Conservation (phyloP, 2,888 invertebrate species). For the Plebejus argus region DNA sequence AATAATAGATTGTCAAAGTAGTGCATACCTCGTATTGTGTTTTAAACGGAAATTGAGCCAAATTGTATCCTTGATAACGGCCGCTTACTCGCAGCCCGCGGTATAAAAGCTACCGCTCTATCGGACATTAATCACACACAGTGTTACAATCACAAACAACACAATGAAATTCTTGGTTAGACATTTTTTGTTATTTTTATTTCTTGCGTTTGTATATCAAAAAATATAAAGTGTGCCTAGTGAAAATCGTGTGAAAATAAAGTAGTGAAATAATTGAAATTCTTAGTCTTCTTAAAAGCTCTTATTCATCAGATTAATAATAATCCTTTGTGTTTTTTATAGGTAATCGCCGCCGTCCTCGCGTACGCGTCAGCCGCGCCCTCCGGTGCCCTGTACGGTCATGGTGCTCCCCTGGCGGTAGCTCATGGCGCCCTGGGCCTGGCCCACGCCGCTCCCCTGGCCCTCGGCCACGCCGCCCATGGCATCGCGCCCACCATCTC, state of each 20-base stretch:
- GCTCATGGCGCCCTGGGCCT: slow-evolving; percentile 44
- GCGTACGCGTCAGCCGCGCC: slow-evolving; percentile 71
- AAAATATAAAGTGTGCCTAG: background rate
- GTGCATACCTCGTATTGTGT: background rate
- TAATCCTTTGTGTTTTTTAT: slow-evolving; percentile 41
- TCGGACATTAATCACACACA: slow-evolving; percentile 1
- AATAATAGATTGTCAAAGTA: background rate
- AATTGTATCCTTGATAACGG: slow-evolving; percentile 24
- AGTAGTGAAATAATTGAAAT: background rate
- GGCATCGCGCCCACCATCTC: slow-evolving; percentile 66
- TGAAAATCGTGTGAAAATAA: background rate
- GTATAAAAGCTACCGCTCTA: slow-evolving; percentile 13
- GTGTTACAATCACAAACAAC: slow-evolving; percentile 12
- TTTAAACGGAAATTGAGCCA: slow-evolving; percentile 21
- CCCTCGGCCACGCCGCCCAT: slow-evolving; percentile 51
- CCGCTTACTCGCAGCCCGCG: slow-evolving; percentile 13
- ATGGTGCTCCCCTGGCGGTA: slow-evolving; percentile 38
- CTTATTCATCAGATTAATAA: background rate
- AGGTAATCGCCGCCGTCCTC: slow-evolving; percentile 79
- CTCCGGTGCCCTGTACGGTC: slow-evolving; percentile 59
- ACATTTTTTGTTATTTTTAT: background rate
- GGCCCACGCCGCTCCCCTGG: slow-evolving; percentile 52
- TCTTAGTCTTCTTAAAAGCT: background rate
- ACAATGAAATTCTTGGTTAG: slow-evolving; percentile 31
- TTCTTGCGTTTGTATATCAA: background rate